Evolutionary conservation across 2,888 invertebrate species (phyloP).

Genomic region (Ethmia dodecea): DNA sequence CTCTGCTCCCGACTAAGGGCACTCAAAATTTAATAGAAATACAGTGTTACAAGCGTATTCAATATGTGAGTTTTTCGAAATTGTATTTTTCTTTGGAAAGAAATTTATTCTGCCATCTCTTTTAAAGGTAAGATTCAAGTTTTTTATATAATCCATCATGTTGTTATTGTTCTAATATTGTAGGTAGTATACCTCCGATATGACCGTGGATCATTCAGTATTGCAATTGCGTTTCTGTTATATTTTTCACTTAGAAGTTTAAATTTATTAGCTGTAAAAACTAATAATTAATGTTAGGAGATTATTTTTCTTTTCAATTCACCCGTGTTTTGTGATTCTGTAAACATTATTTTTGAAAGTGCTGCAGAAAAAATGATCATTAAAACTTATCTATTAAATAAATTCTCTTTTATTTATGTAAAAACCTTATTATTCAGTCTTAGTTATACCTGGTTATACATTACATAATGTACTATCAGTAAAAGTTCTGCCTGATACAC

Average conservation of each 20-base stretch:
- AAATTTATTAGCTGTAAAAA: slow-evolving; percentile 53
- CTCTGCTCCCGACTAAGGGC: too few relatives aligned
- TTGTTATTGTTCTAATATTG: slow-evolving; percentile 61
- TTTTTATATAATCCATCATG: slow-evolving; percentile 54
- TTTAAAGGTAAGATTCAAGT: slow-evolving; percentile 38
- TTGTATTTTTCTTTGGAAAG: slow-evolving; percentile 34
- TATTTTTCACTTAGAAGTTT: slow-evolving; percentile 54
- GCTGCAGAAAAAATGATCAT: slow-evolving; percentile 71
- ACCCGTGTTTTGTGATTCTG: slow-evolving; percentile 56
- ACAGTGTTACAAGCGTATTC: slow-evolving; percentile 30
- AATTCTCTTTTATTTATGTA: background rate
- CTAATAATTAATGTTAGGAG: slow-evolving; percentile 49
- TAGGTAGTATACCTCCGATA: slow-evolving; percentile 44
- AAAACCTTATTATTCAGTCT: background rate
- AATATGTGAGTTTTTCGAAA: slow-evolving; percentile 37
- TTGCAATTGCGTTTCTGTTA: slow-evolving; percentile 52
- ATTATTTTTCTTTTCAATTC: slow-evolving; percentile 42
- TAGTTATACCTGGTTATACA: too few relatives aligned
- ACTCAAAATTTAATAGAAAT: too few relatives aligned
- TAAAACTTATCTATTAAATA: slow-evolving; percentile 70
- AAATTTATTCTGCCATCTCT: slow-evolving; percentile 41
- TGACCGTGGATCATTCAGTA: slow-evolving; percentile 48
- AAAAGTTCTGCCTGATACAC: too few relatives aligned
- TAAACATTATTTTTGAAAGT: slow-evolving; percentile 66
- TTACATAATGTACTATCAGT: too few relatives aligned